Conservation (phyloP, 2,888 invertebrate species). For the Mechanitis messenoides region DNA sequence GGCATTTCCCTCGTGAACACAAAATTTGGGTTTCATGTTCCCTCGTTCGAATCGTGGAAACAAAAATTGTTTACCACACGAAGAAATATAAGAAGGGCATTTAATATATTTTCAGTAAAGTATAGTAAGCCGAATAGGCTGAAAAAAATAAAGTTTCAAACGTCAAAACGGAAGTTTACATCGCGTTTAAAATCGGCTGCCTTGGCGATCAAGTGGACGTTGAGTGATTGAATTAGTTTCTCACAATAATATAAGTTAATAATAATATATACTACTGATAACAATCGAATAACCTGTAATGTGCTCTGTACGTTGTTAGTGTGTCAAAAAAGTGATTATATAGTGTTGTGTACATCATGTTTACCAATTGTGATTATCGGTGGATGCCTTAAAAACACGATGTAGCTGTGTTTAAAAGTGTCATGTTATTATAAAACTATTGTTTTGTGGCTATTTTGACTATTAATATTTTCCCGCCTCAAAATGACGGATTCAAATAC, state of each 20-base stretch:
- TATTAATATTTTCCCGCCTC: constrained; percentile 14
- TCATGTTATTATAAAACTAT: constrained; percentile 19
- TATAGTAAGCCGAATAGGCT: constrained; percentile 46
- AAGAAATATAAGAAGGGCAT: constrained; percentile 26
- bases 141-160: constrained; percentile 46
- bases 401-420: constrained; percentile 48
- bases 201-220: constrained; percentile 21
- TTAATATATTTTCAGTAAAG: constrained; percentile 28
- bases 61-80: constrained; percentile 43
- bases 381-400: constrained; percentile 45
- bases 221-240: constrained; percentile 19
- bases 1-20: constrained; percentile 75
- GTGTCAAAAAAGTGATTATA: constrained; percentile 60
- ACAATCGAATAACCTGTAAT: constrained; percentile 25
- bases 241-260: constrained; percentile 14
- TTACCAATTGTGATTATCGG: constrained; percentile 57
- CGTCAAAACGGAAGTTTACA: constrained; percentile 49
- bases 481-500: constrained; percentile 53
- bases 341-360: constrained; percentile 52
- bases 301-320: constrained; percentile 37
- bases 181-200: constrained; percentile 22
- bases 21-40: constrained; percentile 75
- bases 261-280: constrained; percentile 21
- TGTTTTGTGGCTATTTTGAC: constrained; percentile 9
- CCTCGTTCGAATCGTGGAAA: constrained; percentile 53